Base-by-base conservation (phyloP, 2,888 invertebrate genomes). In the Lepidochitona cinerea region DNA sequence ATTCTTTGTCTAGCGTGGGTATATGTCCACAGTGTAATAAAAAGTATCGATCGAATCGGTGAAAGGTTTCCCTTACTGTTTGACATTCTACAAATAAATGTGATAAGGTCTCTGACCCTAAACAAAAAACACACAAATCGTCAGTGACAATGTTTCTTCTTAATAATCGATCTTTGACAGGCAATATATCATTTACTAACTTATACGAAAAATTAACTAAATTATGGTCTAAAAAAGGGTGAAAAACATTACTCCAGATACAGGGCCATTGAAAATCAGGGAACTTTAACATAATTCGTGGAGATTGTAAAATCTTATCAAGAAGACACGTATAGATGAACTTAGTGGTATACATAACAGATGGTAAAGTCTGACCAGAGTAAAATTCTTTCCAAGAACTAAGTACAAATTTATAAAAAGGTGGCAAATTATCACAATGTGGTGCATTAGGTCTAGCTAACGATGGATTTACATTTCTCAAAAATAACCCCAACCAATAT, bases 41-140 rank as follows among this genome's bases (percentile, higher is more conserved):
- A 59, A 59, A 7, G 14, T 29, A 23, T 29, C 9, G 23, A 29
- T 14, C 23, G 29, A 59, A 59, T 59, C 29, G 29, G 12, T 59
- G 18, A 59, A 59, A 23, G 23, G 29, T 32, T 23, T 59, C 12
- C 14, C 32, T 29, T 23, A 66, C 23, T 9, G 37, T 66, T 18
- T 35, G 4, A 66, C 66, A 66, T 36, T 66, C 37, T 1, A 66
- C 66, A 37, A 66, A 37, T 36, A 66, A 29, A n/a, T 66, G 66
- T 66, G 3, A 4, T 26, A 4, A 37, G n/a, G 66, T 23, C 26
- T 66, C 66, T 36, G 35, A 35, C 18, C 35, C 66, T 23, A 14
- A 26, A 66, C 66, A 66, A 26, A 66, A 66, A 12, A 66, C 66
- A 66, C 66, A 33, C 14, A 32, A 32, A 32, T 35, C 18, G 9